Conservation (phyloP, 2,797 vertebrate species). For the Chaetophractus vellerosus region DNA sequence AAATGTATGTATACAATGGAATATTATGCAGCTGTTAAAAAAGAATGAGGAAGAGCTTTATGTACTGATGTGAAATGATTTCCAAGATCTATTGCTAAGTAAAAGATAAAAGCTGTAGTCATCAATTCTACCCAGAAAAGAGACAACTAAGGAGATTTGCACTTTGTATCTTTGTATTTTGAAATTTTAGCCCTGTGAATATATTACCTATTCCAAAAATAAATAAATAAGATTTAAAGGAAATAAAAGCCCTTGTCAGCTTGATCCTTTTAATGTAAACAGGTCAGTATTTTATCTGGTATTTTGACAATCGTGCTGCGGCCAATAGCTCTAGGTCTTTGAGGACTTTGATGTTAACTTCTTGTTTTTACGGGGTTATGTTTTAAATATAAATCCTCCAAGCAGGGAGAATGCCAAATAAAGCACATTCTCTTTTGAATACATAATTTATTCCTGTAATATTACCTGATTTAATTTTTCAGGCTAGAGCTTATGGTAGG, state of each 20-base stretch:
- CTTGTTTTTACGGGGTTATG: background rate
- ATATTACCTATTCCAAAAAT: background rate
- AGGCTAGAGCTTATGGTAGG: background rate
- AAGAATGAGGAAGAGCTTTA: background rate
- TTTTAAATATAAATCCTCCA: constrained; percentile 61
- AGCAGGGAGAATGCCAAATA: constrained; percentile 8
- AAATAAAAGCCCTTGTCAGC: background rate
- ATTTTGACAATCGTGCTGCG: background rate
- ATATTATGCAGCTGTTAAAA: background rate
- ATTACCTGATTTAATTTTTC: background rate
- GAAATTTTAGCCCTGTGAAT: background rate
- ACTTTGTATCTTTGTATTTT: background rate
- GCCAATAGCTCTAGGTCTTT: background rate
- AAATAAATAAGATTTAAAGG: background rate
- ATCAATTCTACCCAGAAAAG: background rate
- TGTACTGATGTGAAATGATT: background rate
- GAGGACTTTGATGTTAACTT: constrained; percentile 51
- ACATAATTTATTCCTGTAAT: background rate
- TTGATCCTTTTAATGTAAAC: background rate
- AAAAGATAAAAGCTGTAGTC: background rate
- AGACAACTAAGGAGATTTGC: background rate
- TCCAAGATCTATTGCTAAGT: no score
- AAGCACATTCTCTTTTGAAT: background rate
- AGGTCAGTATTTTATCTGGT: background rate
- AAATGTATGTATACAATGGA: background rate